Evolutionary conservation across 2,888 invertebrate genomes (phyloP).

Genomic region (Saturnia japonica): DNA sequence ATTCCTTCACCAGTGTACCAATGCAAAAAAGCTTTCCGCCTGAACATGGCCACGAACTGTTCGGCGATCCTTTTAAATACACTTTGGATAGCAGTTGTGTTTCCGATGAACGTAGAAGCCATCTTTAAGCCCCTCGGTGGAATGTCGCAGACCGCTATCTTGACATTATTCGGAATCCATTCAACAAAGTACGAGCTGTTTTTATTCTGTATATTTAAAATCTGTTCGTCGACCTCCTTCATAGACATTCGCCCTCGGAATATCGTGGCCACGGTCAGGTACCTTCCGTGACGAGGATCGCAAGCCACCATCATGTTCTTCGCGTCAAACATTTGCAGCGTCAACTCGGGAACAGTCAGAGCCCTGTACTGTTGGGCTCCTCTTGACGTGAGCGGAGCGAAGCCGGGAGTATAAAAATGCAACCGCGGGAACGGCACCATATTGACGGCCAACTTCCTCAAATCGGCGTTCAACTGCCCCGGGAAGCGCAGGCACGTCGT

Average conservation of each 20-base stretch:
- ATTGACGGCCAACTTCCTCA: constrained; percentile 72
- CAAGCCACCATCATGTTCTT: constrained; percentile 95
- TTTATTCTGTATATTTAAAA: constrained; percentile 89
- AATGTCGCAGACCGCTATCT: constrained; percentile 91
- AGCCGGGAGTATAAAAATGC: constrained; percentile 82
- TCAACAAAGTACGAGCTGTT: constrained; percentile 90
- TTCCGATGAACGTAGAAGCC: constrained; percentile 94
- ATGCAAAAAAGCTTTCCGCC: constrained; percentile 97
- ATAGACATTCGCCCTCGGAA: constrained; percentile 96
- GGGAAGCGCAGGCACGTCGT: constrained; percentile 89
- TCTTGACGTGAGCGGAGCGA: constrained; percentile 88
- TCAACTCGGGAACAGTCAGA: constrained; percentile 94
- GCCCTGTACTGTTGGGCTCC: constrained; percentile 94
- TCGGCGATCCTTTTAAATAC: constrained; percentile 93
- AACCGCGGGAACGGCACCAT: constrained; percentile 85
- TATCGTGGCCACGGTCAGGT: constrained; percentile 93
- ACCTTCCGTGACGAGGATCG: constrained; percentile 94
- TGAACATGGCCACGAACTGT: constrained; percentile 96
- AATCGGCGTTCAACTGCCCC: constrained; percentile 73
- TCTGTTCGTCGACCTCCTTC: constrained; percentile 94
- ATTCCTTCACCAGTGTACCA: constrained; percentile 97
- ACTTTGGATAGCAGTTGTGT: constrained; percentile 93
- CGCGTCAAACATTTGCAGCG: constrained; percentile 84
- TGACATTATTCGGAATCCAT: constrained; percentile 91
- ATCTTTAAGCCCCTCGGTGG: constrained; percentile 89